Base-by-base conservation (phyloP, 1,140 invertebrate genomes). In the Rhagoletis zephyria region DNA sequence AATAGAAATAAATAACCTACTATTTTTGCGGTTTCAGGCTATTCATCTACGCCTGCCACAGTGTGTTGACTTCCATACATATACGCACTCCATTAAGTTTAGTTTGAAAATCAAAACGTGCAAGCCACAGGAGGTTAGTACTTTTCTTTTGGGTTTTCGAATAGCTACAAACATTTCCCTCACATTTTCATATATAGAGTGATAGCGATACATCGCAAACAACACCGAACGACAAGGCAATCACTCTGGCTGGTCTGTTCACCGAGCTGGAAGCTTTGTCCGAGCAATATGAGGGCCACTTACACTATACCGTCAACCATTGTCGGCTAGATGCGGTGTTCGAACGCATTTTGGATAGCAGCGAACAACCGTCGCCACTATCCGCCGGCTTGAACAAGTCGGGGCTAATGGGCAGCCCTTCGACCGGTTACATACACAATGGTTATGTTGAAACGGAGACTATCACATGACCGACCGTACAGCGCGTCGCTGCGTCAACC, bases 281-380 rank as follows among this genome's bases (percentile, higher is more conserved):
- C 81, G 48, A 87, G 40, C 67, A 88, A 61, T 67, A 60, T 30
- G 60, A 67, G 4, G 12, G 56, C 10, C 67, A 59, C 12, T 85
- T 90, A 1, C 90, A 90, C 7, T 90, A 91, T 67, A 90, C 92
- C 9, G 87, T 93, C 14, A 91, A 51, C 51, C 90, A 89, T 7
- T 93, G 92, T 65, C 90, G 90, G 16, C 90, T 93, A 40, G 92
- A 93, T 88, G 87, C 89, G 1, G 90, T 93, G 7, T 93, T 93
- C 51, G 92, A 93, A 85, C 88, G 91, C 5, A 93, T 93, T 19
- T 88, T 93, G 9, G 92, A 93, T 70, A 59, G n/a, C 16, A 88
- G 85, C 85, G 89, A 88, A 16, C n/a, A 64, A n/a, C 89, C 89
- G 3, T n/a, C 63, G 2, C 77, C 81, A 19, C 19, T 40, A 1